Percentiles rank a stretch among this genome's conserved stretches.
Conservation (phyloP, 2,113 vertebrate genomes). For the Felis catus region F.catus_Fca126_mat1.0 CM031417.1:131957001-131957500, state of each 20-base stretch:
- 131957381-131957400: slow-evolving; percentile 86
- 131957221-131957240: slow-evolving; percentile 62
- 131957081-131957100: slow-evolving; percentile 24
- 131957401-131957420: slow-evolving; percentile 83
- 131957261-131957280: slow-evolving; percentile 90
- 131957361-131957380: slow-evolving; percentile 88
- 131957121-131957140: not conserved
- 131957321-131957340: slow-evolving; percentile 98
- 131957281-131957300: slow-evolving; percentile 92
- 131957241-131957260: slow-evolving; percentile 84
- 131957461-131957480: slow-evolving; percentile 85
- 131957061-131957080: slow-evolving; percentile 5
- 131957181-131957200: not conserved
- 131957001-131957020: not conserved
- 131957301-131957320: slow-evolving; percentile 92
- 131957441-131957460: slow-evolving; percentile 90
- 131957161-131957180: slow-evolving; percentile 7
- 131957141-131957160: not conserved
- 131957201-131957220: not conserved
- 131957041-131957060: not conserved
- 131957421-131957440: slow-evolving; percentile 84
- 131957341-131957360: slow-evolving; percentile 94
- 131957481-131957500: slow-evolving; percentile 74
- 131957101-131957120: not conserved
- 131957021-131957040: slow-evolving; percentile 36